Evolutionary conservation across 2,113 vertebrate genomes (phyloP), one percentile per base, ranked within the genome.

Genomic region (Sylvia atricapilla): DNA sequence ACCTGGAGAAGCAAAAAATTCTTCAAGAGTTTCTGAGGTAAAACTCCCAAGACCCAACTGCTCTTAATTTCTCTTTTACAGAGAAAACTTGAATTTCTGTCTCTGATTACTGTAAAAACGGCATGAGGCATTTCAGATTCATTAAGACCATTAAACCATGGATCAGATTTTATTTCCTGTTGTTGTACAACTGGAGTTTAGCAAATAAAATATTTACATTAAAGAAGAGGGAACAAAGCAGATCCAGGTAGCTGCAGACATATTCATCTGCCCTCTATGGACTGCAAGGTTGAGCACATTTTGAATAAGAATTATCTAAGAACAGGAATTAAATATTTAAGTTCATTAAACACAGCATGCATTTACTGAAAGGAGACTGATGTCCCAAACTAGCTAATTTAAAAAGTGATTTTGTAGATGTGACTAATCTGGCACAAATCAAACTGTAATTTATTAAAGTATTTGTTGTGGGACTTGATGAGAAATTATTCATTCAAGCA

Each of bases 401-500:
- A 53, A 95, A 90, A 90, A 27, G 59, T 93, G 75, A 47, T 92
- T 93, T 73, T 88, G 22, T 73, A 79, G 84, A 55, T 2, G 2
- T 87, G 35, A 47, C 69, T 94, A 87, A 93, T 94, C 89, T 89
- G 60, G 17, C 21, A 82, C 64, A 84, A 91, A 95, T 94, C 81
- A 87, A 95, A 91, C 62, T 75, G 39, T 81, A 87, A 87, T 94
- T 94, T 96, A 81, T 92, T 79, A 56, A 87, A 89, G 56, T 82
- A 68, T 94, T 95, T 95, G 78, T 91, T 93, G 35, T 78, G 33
- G 52, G 44, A 72, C 60, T 91, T 81, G 68, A 83, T 72, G 72
- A 87, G 47, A 89, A 91, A 95, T 91, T 84, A 84, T 67, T 87
- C 39, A 81, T 84, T 93, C 47, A 67, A 78, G 52, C 23, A 78